Base-by-base conservation (phyloP, 2,888 invertebrate genomes). In the Hypomecis punctinalis region DNA sequence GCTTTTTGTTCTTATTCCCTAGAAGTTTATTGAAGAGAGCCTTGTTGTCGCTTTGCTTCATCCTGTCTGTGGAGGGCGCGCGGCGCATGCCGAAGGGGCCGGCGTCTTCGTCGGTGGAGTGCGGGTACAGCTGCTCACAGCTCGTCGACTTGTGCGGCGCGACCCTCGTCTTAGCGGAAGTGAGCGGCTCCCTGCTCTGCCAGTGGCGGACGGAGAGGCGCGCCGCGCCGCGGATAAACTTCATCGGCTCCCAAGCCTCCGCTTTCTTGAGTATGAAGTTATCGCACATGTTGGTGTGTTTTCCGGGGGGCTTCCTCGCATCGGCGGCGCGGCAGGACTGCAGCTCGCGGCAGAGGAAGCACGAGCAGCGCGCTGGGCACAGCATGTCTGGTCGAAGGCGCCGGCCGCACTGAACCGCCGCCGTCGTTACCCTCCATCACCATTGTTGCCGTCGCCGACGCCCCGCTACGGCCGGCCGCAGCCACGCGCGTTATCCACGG, bases 331-430 rank as follows among this genome's bases (percentile, higher is more conserved):
- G 94, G 82, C 94, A 95, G 75, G 94, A 94, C 76, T 94, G 95
- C 76, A 96, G 88, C 84, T 96, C 96, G 72, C 96, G 94, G 85
- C 97, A 97, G 80, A 97, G 93, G 81, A 95, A 94, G 89, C 97
- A 97, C 76, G 93, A 93, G 87, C 97, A 97, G 77, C 96, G 94
- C 93, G 95, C 94, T 78, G 94, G 93, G 91, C 96, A 96, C 92
- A 94, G 94, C 95, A 95, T 95, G 83, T 83, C 91, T 83, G 83
- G 78, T 84, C 85, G 84, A 80, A 78, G 80, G 91, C 86, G 85
- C 81, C 88, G 87, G 85, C 80, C 84, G 86, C 89, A 90, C 91
- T 90, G 88, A 83, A 74, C 81, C 75, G 71, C 71, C 70, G 67
- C 58, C 68, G 76, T 78, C 78, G 79, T 80, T 77, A 79, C 78